A percentile compares a stretch with the other conserved stretches of the same genome.
Evolutionary conservation across 2,888 invertebrate species (phyloP).

Genomic region (Coecobrya sp.): DNA sequence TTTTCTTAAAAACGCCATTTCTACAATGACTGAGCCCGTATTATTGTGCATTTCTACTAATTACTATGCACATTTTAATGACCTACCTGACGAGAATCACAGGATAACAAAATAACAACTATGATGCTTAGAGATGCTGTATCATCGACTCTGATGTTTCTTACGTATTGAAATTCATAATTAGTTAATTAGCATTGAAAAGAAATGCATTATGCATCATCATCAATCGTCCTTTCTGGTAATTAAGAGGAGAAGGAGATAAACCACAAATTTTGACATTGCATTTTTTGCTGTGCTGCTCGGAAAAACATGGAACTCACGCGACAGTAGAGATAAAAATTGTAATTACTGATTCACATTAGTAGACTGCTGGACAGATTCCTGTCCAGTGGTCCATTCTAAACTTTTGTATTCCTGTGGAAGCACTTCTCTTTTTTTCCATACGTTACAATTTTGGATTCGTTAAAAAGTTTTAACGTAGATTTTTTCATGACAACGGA

Average conservation of each 20-base stretch:
- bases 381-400: too few relatives aligned
- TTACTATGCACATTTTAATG: neutral
- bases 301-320: too few relatives aligned
- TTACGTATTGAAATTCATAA: neutral
- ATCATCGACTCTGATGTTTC: too few relatives aligned
- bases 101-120: too few relatives aligned
- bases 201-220: neutral
- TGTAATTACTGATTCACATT: too few relatives aligned
- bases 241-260: neutral
- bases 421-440: neutral
- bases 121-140: too few relatives aligned
- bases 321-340: too few relatives aligned
- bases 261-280: neutral
- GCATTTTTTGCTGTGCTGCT: neutral
- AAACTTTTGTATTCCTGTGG: too few relatives aligned
- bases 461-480: too few relatives aligned
- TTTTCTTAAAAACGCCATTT: too few relatives aligned
- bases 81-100: neutral
- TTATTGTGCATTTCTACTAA: neutral
- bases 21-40: too few relatives aligned
- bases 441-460: neutral
- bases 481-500: neutral
- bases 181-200: neutral
- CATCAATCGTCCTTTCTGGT: neutral
- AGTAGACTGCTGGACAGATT: too few relatives aligned